phyloP scores from a whole-genome alignment of 1,140 invertebrate genomes.

The Aphaenogaster ashmeadi region DNA sequence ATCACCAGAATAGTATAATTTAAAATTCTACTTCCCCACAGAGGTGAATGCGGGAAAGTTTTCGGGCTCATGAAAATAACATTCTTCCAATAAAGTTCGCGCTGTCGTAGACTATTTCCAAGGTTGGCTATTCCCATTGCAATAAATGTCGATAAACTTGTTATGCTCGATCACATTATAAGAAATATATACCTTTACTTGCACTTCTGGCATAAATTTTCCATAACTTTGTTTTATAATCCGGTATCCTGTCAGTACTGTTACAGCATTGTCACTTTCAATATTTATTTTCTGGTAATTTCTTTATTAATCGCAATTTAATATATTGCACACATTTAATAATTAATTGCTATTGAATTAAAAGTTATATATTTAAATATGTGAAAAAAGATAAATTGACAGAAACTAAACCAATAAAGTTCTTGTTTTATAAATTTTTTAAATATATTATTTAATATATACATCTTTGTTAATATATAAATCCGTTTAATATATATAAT shows the following conservation, averaged over 20 bases:
- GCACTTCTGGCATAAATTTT: background rate
- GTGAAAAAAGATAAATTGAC: background rate
- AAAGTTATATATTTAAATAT: background rate
- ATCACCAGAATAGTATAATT: constrained; percentile 58
- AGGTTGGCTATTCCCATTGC: constrained; percentile 13
- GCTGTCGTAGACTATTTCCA: constrained; percentile 28
- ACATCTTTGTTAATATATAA: too few species aligned
- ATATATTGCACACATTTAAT: background rate
- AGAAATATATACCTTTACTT: background rate
- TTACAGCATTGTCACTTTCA: background rate
- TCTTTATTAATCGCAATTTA: background rate
- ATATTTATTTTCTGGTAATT: background rate
- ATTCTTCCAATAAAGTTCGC: constrained; percentile 60
- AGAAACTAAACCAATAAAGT: background rate
- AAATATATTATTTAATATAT: too few species aligned
- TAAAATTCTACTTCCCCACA: constrained; percentile 50
- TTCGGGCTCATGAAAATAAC: constrained; percentile 62
- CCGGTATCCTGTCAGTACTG: background rate
- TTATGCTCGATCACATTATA: background rate
- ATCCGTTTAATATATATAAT: too few species aligned
- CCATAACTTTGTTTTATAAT: background rate
- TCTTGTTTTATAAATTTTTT: too few species aligned
- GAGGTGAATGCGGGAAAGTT: constrained; percentile 42
- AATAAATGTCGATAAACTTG: constrained; percentile 47
- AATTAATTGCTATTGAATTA: background rate